A percentile compares a stretch with the other conserved stretches of the same genome.
Evolutionary conservation across 2,888 invertebrate genomes (phyloP).

Genomic region (Dysmachus trigonus): DNA sequence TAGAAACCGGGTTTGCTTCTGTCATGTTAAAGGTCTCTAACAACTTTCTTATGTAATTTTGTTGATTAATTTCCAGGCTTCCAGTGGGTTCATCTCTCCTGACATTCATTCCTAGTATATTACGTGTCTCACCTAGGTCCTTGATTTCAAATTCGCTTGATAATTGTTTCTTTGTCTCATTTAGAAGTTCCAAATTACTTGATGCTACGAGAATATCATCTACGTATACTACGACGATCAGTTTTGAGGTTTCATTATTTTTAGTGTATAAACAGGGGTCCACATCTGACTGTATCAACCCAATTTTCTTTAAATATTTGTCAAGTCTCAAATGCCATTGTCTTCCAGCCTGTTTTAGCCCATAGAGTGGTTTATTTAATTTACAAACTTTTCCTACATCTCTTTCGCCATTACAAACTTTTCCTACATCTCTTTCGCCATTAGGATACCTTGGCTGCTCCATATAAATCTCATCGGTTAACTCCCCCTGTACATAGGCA

Average conservation of each 20-base stretch:
- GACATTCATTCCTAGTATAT: constrained; percentile 42
- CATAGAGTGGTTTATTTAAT: neutral
- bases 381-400: neutral
- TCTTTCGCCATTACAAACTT: no score
- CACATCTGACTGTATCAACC: neutral
- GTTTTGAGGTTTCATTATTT: no score
- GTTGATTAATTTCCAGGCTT: constrained; percentile 35
- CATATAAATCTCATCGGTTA: neutral
- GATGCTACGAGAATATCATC: constrained; percentile 41
- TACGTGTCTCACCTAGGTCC: constrained; percentile 30
- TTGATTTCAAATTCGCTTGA: constrained; percentile 41
- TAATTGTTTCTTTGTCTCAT: neutral
- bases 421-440: neutral
- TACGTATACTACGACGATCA: constrained; percentile 33
- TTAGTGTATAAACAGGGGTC: neutral
- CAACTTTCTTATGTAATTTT: neutral
- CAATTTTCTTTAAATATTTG: neutral
- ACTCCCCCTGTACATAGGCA: neutral
- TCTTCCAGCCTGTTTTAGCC: constrained; percentile 46
- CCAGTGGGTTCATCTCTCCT: neutral
- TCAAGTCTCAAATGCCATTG: constrained; percentile 32
- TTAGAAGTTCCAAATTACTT: neutral
- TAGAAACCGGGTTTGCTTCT: neutral
- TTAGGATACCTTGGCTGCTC: neutral
- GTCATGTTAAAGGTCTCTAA: neutral